Conservation (phyloP, 2,797 vertebrate genomes). For the Propithecus deckenii region DNA sequence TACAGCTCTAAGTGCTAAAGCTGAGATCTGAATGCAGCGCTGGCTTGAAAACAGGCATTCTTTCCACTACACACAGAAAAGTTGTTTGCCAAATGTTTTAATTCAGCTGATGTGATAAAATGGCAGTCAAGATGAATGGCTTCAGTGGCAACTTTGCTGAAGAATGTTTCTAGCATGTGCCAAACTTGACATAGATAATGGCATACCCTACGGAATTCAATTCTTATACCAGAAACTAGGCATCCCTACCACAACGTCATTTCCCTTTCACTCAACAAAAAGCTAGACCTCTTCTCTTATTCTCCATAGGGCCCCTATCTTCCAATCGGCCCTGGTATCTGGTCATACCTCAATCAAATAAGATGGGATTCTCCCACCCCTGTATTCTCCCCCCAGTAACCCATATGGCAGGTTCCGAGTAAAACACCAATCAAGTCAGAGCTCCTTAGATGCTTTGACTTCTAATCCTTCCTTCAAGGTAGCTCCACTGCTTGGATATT, state of each 20-base stretch:
- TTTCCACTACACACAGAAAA: neutral
- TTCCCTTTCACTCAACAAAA: neutral
- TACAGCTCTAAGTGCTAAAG: neutral
- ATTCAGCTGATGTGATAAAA: neutral
- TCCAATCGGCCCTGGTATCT: accelerated
- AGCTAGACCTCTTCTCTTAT: neutral
- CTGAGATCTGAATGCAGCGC: no score
- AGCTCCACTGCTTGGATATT: neutral
- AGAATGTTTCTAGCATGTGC: neutral
- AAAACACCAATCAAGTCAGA: neutral
- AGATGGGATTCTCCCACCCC: neutral
- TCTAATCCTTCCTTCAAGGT: neutral
- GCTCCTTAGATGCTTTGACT: neutral
- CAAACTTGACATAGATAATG: neutral
- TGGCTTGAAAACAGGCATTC: neutral
- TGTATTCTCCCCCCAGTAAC: neutral
- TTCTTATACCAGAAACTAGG: neutral
- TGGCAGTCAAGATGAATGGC: neutral
- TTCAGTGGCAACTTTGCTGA: neutral
- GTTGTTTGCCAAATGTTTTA: neutral
- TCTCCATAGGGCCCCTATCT: neutral
- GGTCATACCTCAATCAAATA: neutral
- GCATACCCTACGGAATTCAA: neutral
- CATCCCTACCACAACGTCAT: neutral
- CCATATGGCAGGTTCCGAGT: neutral